These are phyloP conservation scores for Odontamblyopus lacepedii DNA, from an alignment of 2,797 vertebrate genomes.

Conservation along the genomic window DNA sequence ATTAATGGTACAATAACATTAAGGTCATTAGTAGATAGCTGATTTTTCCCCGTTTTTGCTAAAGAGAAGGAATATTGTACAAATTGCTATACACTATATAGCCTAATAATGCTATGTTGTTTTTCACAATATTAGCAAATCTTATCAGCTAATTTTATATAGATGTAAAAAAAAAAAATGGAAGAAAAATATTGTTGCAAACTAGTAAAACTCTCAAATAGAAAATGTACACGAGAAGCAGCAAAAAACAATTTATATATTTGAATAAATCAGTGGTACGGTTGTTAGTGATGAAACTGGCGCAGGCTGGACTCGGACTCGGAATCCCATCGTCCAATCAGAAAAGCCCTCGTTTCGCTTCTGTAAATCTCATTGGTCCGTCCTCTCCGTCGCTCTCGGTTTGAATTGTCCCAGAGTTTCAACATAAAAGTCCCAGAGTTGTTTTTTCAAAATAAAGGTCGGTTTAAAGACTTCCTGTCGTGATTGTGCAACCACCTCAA, in stretches of 20 bases:
- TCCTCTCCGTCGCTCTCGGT: conserved; percentile 25
- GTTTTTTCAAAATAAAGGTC: conserved; percentile 25
- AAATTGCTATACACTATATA: conserved; percentile 69
- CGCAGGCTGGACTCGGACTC: conserved; percentile 37
- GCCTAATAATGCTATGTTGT: conserved; percentile 61
- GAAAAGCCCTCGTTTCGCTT: conserved; percentile 35
- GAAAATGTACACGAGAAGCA: conserved; percentile 82
- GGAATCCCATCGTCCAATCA: conserved; percentile 49
- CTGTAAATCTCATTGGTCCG: conserved; percentile 50
- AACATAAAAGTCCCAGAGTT: conserved; percentile 43
- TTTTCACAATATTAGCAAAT: conserved; percentile 61
- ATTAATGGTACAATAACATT: conserved; percentile 76
- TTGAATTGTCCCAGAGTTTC: conserved; percentile 45
- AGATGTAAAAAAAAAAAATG: conserved; percentile 21
- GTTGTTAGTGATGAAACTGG: conserved; percentile 59
- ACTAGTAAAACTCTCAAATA: conserved; percentile 75
- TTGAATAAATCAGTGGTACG: conserved; percentile 81
- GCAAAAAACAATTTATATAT: conserved; percentile 70
- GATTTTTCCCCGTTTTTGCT: conserved; percentile 73
- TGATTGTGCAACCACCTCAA: conserved; percentile 67
- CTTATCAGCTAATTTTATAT: conserved; percentile 46
- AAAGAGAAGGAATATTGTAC: conserved; percentile 71
- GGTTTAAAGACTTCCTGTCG: conserved; percentile 17
- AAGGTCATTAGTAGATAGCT: conserved; percentile 83
- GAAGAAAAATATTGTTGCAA: conserved; percentile 65